Evolutionary conservation across 2,113 vertebrate species (phyloP), one percentile per base, ranked within the genome.

Genomic region (Phoxinus phoxinus): DNA sequence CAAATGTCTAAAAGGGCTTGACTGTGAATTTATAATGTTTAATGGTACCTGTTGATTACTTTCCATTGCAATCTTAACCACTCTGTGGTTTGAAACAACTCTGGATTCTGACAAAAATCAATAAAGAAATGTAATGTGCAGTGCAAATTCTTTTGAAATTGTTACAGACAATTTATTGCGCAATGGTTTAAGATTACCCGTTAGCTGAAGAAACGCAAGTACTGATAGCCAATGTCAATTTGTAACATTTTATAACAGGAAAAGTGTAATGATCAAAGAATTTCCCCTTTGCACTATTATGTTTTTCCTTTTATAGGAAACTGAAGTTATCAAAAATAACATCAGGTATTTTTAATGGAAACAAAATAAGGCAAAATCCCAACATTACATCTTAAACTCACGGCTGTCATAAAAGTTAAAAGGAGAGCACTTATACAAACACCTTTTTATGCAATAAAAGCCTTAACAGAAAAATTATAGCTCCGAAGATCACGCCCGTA

Each of bases 1-100:
- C 41, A 58, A 65, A 80, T 71, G 69, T 46, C 86, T 84, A 53
- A 84, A 87, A 89, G 88, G 88, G 84, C 84, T 89, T 81, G 67
- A 73, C 10, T 75, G n/a, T 84, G 74, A 80, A 41, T 86, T 86
- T 41, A 76, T 81, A 58, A 67, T 86, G 84, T 78, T 37, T 78
- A 83, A 76, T 84, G 78, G 73, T 76, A 74, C 35, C 87, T 74
- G 44, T 67, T 53, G 85, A 79, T 88, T 17, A 86, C 71, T 80
- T 89, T 87, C 80, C 87, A 86, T 89, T 87, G 21, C 32, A 84
- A 78, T 84, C 51, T 63, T 80, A 83, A 72, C 86, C 86, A 73
- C 88, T 89, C 87, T 89, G 89, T 88, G 86, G 85, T 88, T 71
- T 81, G 78, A 84, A 84, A 72, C 32, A 80, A 80, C 27, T 79